Base-by-base conservation (phyloP, 1,140 invertebrate species). In the Glomeris maerens region DNA sequence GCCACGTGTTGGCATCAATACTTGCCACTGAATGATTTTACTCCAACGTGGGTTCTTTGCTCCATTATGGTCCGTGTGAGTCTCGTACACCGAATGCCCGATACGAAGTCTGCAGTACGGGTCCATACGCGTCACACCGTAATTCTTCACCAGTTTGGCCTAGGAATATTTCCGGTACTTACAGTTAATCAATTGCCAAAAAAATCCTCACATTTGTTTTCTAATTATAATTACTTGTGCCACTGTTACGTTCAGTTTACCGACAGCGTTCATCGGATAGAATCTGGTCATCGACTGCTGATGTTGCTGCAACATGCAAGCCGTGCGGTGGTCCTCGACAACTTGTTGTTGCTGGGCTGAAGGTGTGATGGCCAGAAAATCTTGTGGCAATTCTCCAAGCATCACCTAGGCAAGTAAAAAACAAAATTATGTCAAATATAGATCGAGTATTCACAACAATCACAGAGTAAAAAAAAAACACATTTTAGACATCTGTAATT, bases 31-130 rank as follows among this genome's bases (percentile, higher is more conserved):
- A 58, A 95, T 79, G 49, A 83, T 80, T 75, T 93, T 92, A 65
- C 93, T 91, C 92, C 92, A 96, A 56, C 80, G 73, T 17, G 93
- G 93, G 66, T 83, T 91, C 67, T 92, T 94, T n/a, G 89, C 90
- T 45, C 91, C 93, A 72, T 88, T 95, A 40, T 83, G 77, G 62
- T 87, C 83, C 2, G 91, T 95, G 52, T 89, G 88, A 1, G 92
- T 96, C 72, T 97, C 92, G 69, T 93, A 94, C 31, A 94, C 81
- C 55, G 80, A 80, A 65, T 95, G 89, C 1, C 91, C 93, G 29
- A 97, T 77, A 57, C 89, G 74, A 41, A 96, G 64, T 57, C 91
- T 74, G n/a, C 87, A 87, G 67, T 96, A 96, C 0, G 91, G 91
- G 70, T 96, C 91, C 92, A 96, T 97, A 54, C 86, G 75, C 2